A percentile compares a stretch with the other conserved stretches of the same genome.
Conservation (phyloP, 2,888 invertebrate species). For the Leuctra nigra region DNA sequence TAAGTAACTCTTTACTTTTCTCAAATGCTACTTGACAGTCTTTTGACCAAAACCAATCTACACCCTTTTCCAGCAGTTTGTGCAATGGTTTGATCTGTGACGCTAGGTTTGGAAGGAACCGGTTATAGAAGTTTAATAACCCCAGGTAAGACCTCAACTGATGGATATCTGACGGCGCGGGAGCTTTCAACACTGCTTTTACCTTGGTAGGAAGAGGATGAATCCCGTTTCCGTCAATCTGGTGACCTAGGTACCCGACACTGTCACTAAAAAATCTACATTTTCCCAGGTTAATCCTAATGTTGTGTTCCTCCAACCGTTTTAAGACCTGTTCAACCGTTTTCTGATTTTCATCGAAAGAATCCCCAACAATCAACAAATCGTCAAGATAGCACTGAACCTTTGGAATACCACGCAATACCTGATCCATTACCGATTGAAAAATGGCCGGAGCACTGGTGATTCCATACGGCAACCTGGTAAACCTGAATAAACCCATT, state of each 20-base stretch:
- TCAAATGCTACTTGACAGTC: constrained; percentile 3
- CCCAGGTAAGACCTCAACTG: constrained; percentile 22
- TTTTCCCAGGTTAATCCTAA: constrained; percentile 2
- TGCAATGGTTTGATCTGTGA: constrained; percentile 18
- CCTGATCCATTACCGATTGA: constrained; percentile 28
- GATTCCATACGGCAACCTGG: constrained; percentile 1
- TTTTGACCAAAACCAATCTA: constrained; percentile 3
- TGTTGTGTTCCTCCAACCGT: neutral
- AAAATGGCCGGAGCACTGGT: constrained; percentile 32
- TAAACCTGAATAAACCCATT: neutral
- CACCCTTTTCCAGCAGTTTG: neutral
- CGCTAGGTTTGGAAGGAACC: constrained; percentile 18
- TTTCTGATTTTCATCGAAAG: constrained; percentile 21
- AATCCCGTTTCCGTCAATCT: constrained; percentile 7
- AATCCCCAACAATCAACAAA: constrained; percentile 22
- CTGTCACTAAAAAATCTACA: neutral
- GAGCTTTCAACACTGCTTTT: constrained; percentile 12
- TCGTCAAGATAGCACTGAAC: constrained; percentile 28
- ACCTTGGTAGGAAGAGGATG: constrained; percentile 17
- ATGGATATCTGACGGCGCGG: constrained; percentile 12
- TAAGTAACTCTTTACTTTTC: constrained; percentile 11
- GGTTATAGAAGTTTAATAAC: constrained; percentile 20
- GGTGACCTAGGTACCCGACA: constrained; percentile 6
- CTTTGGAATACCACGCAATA: constrained; percentile 22
- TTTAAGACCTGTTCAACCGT: constrained; percentile 20